Conservation (phyloP, 2,113 vertebrate species). For the Dasyornis broadbenti region DNA sequence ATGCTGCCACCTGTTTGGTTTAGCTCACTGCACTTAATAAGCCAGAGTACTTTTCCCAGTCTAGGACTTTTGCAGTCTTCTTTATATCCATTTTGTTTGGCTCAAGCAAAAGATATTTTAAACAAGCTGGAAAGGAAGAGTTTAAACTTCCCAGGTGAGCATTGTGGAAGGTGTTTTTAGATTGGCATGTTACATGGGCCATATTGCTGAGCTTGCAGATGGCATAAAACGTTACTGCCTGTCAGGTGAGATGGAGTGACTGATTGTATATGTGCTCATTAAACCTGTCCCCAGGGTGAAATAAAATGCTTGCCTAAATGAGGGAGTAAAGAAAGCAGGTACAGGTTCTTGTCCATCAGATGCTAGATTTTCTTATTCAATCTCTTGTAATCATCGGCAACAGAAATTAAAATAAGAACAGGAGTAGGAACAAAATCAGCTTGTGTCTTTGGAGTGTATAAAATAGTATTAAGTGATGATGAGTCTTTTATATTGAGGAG, state of each 20-base stretch:
- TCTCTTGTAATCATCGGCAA: not conserved
- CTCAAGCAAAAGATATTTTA: not conserved
- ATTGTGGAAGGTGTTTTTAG: slow-evolving; percentile 18
- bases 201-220: not conserved
- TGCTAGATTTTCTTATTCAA: not conserved
- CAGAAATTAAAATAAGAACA: not conserved
- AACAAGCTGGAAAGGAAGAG: not conserved
- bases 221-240: slow-evolving; percentile 30
- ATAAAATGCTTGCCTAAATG: not conserved
- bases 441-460: not conserved
- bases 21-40: not conserved
- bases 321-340: not conserved
- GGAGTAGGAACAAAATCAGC: not conserved
- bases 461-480: not conserved
- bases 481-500: not conserved
- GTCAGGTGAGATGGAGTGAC: slow-evolving; percentile 8
- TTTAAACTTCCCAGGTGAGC: slow-evolving; percentile 43
- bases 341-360: not conserved
- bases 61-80: not conserved
- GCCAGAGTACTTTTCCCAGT: not conserved
- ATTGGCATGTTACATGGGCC: not conserved
- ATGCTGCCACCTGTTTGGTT: not conserved
- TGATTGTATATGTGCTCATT: not conserved
- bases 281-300: not conserved
- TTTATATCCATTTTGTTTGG: not conserved